Percentiles rank a stretch among this genome's conserved stretches.
These are phyloP conservation scores for Mustelus asterias DNA, from an alignment of 2,113 vertebrate species.

Conservation along the genomic window DNA sequence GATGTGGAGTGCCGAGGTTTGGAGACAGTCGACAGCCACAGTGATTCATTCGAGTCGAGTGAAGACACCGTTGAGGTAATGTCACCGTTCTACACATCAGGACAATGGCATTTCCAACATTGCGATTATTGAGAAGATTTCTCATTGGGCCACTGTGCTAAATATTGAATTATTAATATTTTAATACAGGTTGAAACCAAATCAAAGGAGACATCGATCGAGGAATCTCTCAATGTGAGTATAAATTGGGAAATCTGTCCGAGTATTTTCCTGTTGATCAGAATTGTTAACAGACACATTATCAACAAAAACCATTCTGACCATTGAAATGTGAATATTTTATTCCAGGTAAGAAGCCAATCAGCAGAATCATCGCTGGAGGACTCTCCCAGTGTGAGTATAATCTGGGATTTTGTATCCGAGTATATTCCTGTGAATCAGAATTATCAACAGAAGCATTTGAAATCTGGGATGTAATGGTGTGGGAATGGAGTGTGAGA, in stretches of 20 bases:
- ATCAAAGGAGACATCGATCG: neutral
- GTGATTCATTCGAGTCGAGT: neutral
- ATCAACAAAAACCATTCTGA: no score
- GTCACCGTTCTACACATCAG: neutral
- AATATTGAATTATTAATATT: neutral
- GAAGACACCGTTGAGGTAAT: neutral
- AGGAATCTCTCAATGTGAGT: neutral
- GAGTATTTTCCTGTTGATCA: neutral
- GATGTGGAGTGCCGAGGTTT: constrained; percentile 20
- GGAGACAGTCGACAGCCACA: neutral
- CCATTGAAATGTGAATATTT: no score
- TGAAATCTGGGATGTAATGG: neutral
- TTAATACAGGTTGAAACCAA: neutral
- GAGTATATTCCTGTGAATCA: neutral
- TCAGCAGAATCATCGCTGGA: no score
- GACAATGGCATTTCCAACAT: neutral
- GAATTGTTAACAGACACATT: no score
- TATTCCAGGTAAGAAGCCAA: no score
- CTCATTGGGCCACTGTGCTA: neutral
- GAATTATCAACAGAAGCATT: neutral
- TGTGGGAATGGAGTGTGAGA: neutral
- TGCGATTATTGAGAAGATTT: neutral
- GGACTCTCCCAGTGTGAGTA: no score
- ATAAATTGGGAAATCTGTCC: neutral
- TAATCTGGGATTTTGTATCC: no score